These are phyloP conservation scores for Antheraea assamensis DNA, from an alignment of 2,888 invertebrate genomes.

Conservation along the genomic window DNA sequence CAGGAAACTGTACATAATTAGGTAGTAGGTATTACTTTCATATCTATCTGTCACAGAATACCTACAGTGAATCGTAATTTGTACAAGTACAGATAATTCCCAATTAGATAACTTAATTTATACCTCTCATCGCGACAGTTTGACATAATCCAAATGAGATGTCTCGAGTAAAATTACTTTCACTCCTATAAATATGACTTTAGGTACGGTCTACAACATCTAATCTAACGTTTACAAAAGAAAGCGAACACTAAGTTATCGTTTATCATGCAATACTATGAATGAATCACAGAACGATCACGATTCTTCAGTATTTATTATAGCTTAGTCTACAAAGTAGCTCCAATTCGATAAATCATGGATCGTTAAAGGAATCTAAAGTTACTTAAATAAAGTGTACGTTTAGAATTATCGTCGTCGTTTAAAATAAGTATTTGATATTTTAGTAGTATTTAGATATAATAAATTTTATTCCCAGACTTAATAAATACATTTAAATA, in stretches of 20 bases:
- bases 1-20: neutral
- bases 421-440: neutral
- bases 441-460: neutral
- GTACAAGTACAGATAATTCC: neutral
- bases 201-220: constrained; percentile 14
- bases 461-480: no score
- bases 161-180: constrained; percentile 17
- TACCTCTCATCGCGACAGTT: constrained; percentile 8
- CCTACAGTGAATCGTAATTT: neutral
- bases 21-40: neutral
- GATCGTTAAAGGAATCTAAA: neutral
- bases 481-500: neutral
- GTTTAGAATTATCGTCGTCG: neutral
- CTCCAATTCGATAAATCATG: neutral
- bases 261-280: constrained; percentile 17
- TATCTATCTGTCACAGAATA: neutral
- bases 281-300: constrained; percentile 9
- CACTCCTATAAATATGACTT: constrained; percentile 16
- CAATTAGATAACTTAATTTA: neutral
- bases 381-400: neutral
- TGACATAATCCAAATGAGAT: constrained; percentile 18
- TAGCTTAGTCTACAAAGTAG: neutral
- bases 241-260: constrained; percentile 20
- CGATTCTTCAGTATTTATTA: neutral
- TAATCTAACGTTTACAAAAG: constrained; percentile 12